Conservation (phyloP, 2,888 invertebrate species). For the Tenodera sinensis region DNA sequence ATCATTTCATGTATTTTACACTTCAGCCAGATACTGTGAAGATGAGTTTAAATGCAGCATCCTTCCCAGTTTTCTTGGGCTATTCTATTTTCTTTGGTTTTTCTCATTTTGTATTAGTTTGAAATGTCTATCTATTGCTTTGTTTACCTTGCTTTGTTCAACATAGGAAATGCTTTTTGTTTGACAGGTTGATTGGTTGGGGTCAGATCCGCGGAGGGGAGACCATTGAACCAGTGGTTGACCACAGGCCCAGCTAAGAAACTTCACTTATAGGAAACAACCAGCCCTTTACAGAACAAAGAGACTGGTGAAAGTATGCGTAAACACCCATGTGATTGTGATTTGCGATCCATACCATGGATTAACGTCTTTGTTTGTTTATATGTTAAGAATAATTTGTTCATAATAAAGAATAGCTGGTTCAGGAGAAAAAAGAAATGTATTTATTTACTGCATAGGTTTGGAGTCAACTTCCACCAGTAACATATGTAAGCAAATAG, state of each 20-base stretch:
- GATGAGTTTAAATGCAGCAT: too few species aligned
- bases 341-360: background rate
- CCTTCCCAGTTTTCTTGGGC: too few species aligned
- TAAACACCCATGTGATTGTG: background rate
- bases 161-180: background rate
- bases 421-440: background rate
- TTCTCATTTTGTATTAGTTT: too few species aligned
- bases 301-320: background rate
- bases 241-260: conserved; percentile 38
- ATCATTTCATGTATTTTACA: too few species aligned
- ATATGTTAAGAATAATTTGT: background rate
- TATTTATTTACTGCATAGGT: background rate
- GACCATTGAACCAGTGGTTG: conserved; percentile 80
- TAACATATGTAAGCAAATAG: too few species aligned
- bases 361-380: background rate
- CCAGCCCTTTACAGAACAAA: background rate
- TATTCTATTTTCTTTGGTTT: too few species aligned
- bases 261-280: background rate
- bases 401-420: background rate
- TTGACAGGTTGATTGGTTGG: conserved; percentile 93
- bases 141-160: background rate
- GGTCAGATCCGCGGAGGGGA: conserved; percentile 97
- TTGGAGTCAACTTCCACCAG: too few species aligned
- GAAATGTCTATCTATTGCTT: too few species aligned
- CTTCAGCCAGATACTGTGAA: too few species aligned